These are phyloP conservation scores for Telmatochromis sp. DNA, from an alignment of 2,113 vertebrate genomes.

Conservation along the genomic window DNA sequence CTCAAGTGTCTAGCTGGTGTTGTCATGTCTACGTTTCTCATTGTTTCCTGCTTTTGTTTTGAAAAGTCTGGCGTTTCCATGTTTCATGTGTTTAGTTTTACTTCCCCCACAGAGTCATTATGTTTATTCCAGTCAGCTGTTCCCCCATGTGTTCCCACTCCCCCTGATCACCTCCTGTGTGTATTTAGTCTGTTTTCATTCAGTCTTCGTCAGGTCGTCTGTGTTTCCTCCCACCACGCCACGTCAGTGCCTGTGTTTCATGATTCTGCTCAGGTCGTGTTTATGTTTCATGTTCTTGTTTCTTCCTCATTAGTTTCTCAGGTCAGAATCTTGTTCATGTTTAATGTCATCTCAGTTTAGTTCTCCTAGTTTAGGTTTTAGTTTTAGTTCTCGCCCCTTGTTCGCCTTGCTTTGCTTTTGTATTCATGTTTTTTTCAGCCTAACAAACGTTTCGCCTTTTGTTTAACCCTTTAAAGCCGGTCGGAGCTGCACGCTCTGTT, in stretches of 20 bases:
- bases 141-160: rapidly evolving
- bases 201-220: rapidly evolving
- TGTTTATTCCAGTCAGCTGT: neutral
- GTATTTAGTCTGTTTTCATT: neutral
- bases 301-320: neutral
- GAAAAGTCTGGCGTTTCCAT: rapidly evolving
- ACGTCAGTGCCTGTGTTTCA: rapidly evolving
- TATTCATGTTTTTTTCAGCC: neutral
- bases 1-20: neutral
- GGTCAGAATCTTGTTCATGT: neutral
- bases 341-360: neutral
- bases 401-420: neutral
- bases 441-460: neutral
- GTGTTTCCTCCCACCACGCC: neutral
- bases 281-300: neutral
- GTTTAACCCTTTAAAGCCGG: rapidly evolving
- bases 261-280: neutral
- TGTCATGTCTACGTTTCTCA: neutral
- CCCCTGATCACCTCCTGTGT: neutral
- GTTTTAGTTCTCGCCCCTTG: neutral
- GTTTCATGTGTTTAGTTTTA: neutral
- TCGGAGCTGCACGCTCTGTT: rapidly evolving
- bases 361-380: neutral
- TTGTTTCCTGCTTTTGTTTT: neutral
- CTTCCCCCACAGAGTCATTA: neutral